These are phyloP conservation scores for Meloidogyne hapla DNA, from an alignment of 1,140 invertebrate species.

Conservation along the genomic window DNA sequence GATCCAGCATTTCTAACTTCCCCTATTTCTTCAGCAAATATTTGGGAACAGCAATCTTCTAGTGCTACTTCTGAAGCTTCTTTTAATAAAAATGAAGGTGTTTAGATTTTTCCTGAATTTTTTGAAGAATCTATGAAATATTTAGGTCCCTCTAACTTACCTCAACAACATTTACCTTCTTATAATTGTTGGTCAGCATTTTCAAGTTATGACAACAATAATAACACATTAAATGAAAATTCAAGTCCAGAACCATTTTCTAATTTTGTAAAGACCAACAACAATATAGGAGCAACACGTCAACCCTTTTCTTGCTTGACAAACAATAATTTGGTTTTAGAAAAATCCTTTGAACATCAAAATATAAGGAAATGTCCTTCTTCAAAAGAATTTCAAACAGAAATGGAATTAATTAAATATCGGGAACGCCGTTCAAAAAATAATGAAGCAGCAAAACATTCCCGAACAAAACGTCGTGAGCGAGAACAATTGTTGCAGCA, in stretches of 20 bases:
- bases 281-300: not conserved
- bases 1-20: not conserved
- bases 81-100: not conserved
- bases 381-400: constrained; percentile 26
- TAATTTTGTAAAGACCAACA: not conserved
- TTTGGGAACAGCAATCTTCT: not conserved
- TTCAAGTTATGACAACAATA: not conserved
- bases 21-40: not conserved
- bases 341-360: not conserved
- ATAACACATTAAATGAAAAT: not conserved
- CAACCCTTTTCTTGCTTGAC: not conserved
- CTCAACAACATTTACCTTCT: not conserved
- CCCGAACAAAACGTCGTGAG: constrained; percentile 35
- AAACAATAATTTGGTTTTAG: not conserved
- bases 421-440: constrained; percentile 35
- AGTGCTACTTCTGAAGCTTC: not conserved
- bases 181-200: not conserved
- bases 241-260: not conserved
- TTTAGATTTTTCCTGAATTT: too few relatives aligned
- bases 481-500: constrained; percentile 30
- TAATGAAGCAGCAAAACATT: constrained; percentile 50
- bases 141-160: not conserved
- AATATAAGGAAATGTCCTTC: not conserved
- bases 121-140: not conserved
- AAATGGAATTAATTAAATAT: constrained; percentile 15